phyloP scores from a whole-genome alignment of 2,797 vertebrate genomes.

The Muraenolepis orangiensis region DNA sequence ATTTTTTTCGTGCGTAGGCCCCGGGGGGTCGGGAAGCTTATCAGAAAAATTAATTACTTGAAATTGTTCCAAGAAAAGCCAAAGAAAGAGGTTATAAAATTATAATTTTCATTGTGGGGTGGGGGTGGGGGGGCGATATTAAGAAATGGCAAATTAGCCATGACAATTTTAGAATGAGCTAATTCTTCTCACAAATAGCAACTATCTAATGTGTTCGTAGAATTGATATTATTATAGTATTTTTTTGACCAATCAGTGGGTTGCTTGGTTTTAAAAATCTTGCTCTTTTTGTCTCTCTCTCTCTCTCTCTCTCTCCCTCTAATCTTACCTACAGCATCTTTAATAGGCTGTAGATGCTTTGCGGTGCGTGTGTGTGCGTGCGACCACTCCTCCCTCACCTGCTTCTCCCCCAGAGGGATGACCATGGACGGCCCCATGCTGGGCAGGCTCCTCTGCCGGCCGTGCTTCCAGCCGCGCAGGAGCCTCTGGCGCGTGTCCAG shows the following conservation, averaged over 20 bases:
- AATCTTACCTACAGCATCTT: not conserved
- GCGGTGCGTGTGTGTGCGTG: not conserved
- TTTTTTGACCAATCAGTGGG: not conserved
- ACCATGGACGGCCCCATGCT: slow-evolving; percentile 56
- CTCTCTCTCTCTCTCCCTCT: not conserved
- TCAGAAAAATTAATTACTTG: not conserved
- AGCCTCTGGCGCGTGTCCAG: slow-evolving; percentile 69
- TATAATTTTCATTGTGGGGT: no score
- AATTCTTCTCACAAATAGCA: not conserved
- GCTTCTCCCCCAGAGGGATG: slow-evolving; percentile 64
- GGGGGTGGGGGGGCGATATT: no score
- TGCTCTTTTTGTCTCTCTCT: not conserved
- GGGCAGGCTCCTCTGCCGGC: slow-evolving; percentile 75
- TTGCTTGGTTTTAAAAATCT: no score
- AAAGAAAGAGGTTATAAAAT: not conserved
- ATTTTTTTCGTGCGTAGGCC: no score
- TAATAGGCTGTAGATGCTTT: not conserved
- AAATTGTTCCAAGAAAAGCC: not conserved
- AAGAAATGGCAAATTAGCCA: not conserved
- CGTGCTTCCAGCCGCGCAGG: slow-evolving; percentile 73
- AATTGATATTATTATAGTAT: not conserved
- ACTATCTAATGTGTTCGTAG: not conserved
- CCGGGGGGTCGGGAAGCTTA: not conserved
- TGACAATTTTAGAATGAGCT: not conserved
- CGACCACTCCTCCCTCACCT: slow-evolving; percentile 40